phyloP scores from a whole-genome alignment of 2,113 vertebrate species.

The Genyomyrus donnyi region DNA sequence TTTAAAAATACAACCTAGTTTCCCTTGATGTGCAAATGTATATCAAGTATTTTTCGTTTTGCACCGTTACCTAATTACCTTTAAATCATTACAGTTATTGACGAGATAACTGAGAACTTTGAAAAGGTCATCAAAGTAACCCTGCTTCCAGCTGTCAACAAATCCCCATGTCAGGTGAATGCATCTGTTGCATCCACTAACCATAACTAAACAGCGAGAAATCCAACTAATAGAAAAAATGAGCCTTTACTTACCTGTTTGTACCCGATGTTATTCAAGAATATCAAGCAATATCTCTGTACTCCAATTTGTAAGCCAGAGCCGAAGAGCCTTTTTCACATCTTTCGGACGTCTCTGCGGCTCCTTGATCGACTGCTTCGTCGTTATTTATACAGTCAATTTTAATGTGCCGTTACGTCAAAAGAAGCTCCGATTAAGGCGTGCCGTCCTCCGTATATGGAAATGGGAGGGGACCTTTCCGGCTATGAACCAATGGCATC shows the following conservation, averaged over 20 bases:
- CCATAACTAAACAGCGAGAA: background rate
- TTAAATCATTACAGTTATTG: background rate
- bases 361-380: background rate
- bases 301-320: constrained; percentile 31
- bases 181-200: background rate
- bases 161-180: constrained; percentile 4
- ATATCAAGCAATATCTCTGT: constrained; percentile 24
- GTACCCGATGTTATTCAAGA: constrained; percentile 14
- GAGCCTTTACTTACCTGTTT: constrained; percentile 41
- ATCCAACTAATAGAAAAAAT: background rate
- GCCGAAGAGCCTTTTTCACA: constrained; percentile 21
- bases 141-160: constrained; percentile 8
- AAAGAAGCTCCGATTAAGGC: constrained; percentile 24
- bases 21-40: background rate
- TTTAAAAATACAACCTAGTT: background rate
- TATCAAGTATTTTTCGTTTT: background rate
- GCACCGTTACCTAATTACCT: background rate
- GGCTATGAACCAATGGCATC: constrained; percentile 54
- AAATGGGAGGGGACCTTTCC: constrained; percentile 67
- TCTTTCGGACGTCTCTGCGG: constrained; percentile 21
- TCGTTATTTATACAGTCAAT: constrained; percentile 34
- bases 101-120: background rate
- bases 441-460: constrained; percentile 62
- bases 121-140: background rate
- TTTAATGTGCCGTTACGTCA: constrained; percentile 66